Evolutionary conservation across 2,113 vertebrate genomes (phyloP), one percentile per base, ranked within the genome.

Genomic region (Sinocyclocheilus grahami): DNA sequence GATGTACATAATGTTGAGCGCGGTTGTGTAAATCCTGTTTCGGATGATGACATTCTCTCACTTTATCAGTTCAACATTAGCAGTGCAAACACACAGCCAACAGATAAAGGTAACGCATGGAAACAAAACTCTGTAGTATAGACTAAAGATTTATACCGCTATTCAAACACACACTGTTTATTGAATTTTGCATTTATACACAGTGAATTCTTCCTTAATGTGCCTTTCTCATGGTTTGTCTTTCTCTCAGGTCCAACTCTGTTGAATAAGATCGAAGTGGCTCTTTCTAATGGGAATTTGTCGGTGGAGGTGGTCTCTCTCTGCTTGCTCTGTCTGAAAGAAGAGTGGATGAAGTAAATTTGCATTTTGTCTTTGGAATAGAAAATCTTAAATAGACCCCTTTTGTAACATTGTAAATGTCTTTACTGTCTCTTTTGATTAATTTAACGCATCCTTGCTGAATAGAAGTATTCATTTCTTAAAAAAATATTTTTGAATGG

Each of bases 341-440:
- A 99, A 85, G 98, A 99, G 88, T 99, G 98, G 98, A 99, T 99
- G 98, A 99, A 99, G 98, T 99, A 91, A 97, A 96, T 92, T 7
- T 2, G 37, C 27, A 37, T 51, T 78, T 63, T 16, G 5, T 39
- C 9, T 80, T 39, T 22, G 7, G 9, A 55, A 5, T 55, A 55
- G 53, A 55, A 55, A 55, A 55, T 55, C 53, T 16, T 53, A 53
- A 53, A 14, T 53, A 53, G 51, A 5, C 2, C 12, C 0, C 51
- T 16, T 53, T 53, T 4, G 51, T 18, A 55, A 6, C 16, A 55
- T 55, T 16, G 4, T 5, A 18, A 1, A 48, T 48, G 46, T 12
- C 46, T 48, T 48, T 1, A 48, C 46, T 48, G 46, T 12, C 46
- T 3, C 3, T 55, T 55, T 18, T 16, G 51, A 16, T 53, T 14